These are phyloP conservation scores for Malurus melanocephalus DNA, from an alignment of 2,113 vertebrate genomes.

Conservation along the genomic window DNA sequence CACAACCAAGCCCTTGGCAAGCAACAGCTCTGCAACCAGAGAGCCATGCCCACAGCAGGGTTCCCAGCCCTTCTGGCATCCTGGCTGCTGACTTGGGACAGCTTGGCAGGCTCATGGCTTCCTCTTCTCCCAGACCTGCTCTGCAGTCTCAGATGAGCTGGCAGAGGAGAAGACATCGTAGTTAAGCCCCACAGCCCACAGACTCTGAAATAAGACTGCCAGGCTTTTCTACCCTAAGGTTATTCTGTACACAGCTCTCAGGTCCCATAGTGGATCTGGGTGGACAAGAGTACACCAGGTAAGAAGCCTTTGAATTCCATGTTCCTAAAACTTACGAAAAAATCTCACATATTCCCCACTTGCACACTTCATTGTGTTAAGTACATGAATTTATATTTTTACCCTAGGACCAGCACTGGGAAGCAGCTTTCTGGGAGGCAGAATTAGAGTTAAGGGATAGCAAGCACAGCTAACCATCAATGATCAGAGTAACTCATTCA, in stretches of 20 bases:
- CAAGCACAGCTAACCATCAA: background rate
- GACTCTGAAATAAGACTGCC: background rate
- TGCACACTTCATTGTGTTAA: background rate
- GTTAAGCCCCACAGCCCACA: rapidly evolving
- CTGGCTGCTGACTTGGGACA: background rate
- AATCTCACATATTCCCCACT: background rate
- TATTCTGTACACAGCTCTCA: background rate
- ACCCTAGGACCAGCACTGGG: background rate
- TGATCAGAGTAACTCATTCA: background rate
- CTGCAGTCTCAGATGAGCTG: rapidly evolving
- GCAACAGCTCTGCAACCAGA: rapidly evolving
- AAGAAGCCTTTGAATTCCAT: background rate
- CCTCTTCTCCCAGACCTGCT: background rate
- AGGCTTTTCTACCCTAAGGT: background rate
- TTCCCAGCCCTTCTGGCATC: background rate
- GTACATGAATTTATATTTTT: background rate
- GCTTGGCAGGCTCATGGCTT: background rate
- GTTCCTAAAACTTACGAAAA: background rate
- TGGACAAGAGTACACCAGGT: background rate
- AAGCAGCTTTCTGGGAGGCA: background rate
- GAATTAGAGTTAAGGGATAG: background rate
- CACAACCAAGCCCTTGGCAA: background rate
- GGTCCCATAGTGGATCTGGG: background rate
- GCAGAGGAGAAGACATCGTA: background rate
- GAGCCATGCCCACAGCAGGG: rapidly evolving